Evolutionary conservation across 2,888 invertebrate genomes (phyloP), one percentile per base, ranked within the genome.

Genomic region (Tortrix viridana): DNA sequence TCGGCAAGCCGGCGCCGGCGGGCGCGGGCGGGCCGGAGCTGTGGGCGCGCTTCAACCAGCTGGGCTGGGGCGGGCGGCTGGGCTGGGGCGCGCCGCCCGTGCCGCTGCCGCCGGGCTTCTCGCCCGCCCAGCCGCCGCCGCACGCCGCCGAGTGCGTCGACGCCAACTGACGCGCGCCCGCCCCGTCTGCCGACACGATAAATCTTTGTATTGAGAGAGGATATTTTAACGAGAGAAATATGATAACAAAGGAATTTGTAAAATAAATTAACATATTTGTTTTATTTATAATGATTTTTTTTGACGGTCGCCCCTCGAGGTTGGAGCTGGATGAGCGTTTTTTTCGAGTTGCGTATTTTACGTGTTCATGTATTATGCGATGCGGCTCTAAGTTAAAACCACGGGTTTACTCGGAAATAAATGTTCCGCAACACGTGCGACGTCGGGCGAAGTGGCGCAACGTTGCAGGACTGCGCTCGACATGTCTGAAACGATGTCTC

Each of bases 191-290:
- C 26, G 43, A 43, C 88, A 85, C 86, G 88, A 89, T 85, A 92
- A 90, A 91, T 91, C 91, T 90, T 91, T 91, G 91, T 90, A 91
- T 85, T 86, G 85, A 86, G 87, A 86, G 89, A 91, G 84, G 86
- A 86, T 92, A 91, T 90, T 91, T 88, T 91, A 90, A 90, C 84
- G 87, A 91, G 90, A 92, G 91, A 89, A 91, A 91, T 89, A 92
- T 91, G 91, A 91, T 91, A 91, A 90, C 90, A 88, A 88, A 90
- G 88, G 88, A 89, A 89, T 90, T 91, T 91, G 87, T 90, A 89
- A 89, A 91, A 91, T 90, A 89, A 91, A 92, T 89, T 92, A 89
- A 91, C 87, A 80, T 88, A 91, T 89, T 91, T 89, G 92, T 92
- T 91, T 92, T 90, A 91, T 92, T 91, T 89, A 79, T 82, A 81